Evolutionary conservation across 2,888 invertebrate species (phyloP).

Genomic region (Monochamus alternatus): DNA sequence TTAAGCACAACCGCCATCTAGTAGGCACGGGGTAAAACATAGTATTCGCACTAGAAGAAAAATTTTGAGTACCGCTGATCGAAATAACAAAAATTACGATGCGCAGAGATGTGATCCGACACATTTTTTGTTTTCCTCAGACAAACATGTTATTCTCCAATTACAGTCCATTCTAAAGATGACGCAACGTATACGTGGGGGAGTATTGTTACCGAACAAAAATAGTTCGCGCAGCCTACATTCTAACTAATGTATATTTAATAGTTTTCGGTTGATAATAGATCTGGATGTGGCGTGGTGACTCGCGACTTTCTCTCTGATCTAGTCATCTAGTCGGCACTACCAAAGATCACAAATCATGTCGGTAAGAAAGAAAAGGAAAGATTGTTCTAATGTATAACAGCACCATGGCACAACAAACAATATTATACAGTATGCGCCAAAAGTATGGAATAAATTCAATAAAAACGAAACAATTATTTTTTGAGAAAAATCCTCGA

Average conservation of each 20-base stretch:
- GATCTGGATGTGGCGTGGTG: conserved; percentile 22
- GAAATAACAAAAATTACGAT: too few species aligned
- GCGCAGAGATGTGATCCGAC: not conserved
- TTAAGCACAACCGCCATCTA: too few species aligned
- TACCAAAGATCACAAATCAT: not conserved
- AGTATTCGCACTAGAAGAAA: not conserved
- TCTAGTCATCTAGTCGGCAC: not conserved
- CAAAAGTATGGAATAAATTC: too few species aligned
- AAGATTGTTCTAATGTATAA: too few species aligned
- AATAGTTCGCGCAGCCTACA: conserved; percentile 33
- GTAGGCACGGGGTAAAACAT: too few species aligned
- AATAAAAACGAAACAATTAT: too few species aligned
- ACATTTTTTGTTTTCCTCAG: conserved; percentile 8
- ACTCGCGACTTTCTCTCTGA: conserved; percentile 27
- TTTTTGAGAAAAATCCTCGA: too few species aligned
- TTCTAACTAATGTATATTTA: conserved; percentile 36
- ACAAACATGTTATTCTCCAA: conserved; percentile 33
- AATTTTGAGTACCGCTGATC: not conserved
- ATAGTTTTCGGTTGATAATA: conserved; percentile 31
- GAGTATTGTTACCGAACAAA: conserved; percentile 26
- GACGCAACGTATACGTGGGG: conserved; percentile 33
- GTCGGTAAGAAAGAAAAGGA: too few species aligned
- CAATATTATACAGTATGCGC: too few species aligned
- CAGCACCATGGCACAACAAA: too few species aligned
- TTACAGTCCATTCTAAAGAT: conserved; percentile 30